phyloP scores from a whole-genome alignment of 1,140 invertebrate genomes.

The Panonychus citri region DNA sequence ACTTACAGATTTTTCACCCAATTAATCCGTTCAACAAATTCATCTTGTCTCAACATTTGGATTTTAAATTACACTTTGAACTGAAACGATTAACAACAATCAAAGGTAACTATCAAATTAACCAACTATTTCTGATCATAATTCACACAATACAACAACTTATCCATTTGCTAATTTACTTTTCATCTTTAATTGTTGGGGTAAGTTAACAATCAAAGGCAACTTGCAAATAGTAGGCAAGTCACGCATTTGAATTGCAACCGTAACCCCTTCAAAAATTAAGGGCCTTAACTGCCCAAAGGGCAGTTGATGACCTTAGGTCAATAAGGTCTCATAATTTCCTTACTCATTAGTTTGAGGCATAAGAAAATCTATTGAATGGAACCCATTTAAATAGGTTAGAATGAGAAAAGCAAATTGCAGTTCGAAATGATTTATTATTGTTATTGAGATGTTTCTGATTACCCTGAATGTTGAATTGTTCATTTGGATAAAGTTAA shows the following conservation, averaged over 20 bases:
- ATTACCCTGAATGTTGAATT: too few relatives aligned
- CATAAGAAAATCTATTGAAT: not conserved
- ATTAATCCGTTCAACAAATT: not conserved
- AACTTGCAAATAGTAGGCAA: not conserved
- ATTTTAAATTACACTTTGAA: not conserved
- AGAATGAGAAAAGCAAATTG: not conserved
- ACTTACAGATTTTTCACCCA: not conserved
- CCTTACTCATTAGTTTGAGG: constrained; percentile 11
- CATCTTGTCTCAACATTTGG: not conserved
- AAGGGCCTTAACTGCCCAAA: not conserved
- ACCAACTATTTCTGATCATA: too few relatives aligned
- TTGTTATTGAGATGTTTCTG: too few relatives aligned
- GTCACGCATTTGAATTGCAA: not conserved
- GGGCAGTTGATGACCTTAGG: not conserved
- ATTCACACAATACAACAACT: too few relatives aligned
- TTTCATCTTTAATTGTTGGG: not conserved
- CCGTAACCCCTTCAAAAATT: constrained; percentile 9
- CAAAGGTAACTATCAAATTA: not conserved
- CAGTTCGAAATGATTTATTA: too few relatives aligned
- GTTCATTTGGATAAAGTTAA: too few relatives aligned
- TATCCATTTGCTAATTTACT: too few relatives aligned
- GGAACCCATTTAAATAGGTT: not conserved
- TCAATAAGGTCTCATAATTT: constrained; percentile 6
- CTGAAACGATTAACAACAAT: not conserved
- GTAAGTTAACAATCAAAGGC: not conserved